A percentile compares a stretch with the other conserved stretches of the same genome.
Evolutionary conservation across 2,113 vertebrate species (phyloP).

Genomic region (Ploceus nigricollis): DNA sequence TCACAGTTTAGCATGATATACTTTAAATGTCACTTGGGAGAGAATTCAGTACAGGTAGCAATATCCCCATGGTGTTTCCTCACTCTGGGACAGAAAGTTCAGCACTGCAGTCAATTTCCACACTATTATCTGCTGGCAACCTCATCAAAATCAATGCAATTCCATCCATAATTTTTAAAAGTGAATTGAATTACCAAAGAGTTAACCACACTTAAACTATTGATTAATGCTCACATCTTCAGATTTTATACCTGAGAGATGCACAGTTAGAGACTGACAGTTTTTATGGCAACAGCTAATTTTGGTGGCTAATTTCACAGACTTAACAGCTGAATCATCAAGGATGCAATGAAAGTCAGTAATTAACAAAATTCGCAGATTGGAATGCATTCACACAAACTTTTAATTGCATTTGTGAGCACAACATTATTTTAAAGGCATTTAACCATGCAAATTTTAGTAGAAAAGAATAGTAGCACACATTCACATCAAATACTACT

Average conservation of each 20-base stretch:
- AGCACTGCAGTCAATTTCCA: neutral
- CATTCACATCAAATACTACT: neutral
- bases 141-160: neutral
- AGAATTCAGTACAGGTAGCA: neutral
- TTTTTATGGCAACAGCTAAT: neutral
- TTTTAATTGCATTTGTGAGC: neutral
- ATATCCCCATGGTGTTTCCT: neutral
- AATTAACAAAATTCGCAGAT: neutral
- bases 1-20: neutral
- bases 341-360: neutral
- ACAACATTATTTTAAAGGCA: neutral
- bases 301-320: neutral
- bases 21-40: conserved; percentile 11
- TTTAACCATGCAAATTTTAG: neutral
- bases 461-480: neutral
- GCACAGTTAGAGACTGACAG: neutral
- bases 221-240: neutral
- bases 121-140: neutral
- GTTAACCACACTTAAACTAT: neutral
- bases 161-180: neutral
- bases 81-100: neutral
- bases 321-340: neutral
- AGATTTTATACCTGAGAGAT: neutral
- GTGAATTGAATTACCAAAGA: neutral
- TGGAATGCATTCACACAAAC: neutral